Percentiles rank a stretch among this genome's conserved stretches.
Evolutionary conservation across 2,113 vertebrate species (phyloP).

Genomic region (Embiotoca jacksoni): DNA sequence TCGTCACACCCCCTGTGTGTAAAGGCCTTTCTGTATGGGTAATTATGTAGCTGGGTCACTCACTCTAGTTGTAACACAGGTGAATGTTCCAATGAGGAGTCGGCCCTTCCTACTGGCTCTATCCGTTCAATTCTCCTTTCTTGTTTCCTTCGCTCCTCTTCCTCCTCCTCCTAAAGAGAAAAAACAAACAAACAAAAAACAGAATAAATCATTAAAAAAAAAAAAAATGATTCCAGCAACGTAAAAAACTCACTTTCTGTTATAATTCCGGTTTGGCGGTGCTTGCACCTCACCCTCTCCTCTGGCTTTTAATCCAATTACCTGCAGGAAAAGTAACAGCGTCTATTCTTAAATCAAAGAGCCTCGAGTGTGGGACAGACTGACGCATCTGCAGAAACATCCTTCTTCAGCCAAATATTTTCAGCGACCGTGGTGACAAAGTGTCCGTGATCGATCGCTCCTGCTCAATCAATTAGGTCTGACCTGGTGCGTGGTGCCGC

Average conservation of each 20-base stretch:
- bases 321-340: constrained; percentile 33
- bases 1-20: no score
- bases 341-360: constrained; percentile 57
- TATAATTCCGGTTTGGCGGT: constrained; percentile 36
- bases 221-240: neutral
- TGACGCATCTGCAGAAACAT: constrained; percentile 7
- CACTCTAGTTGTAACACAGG: constrained; percentile 90
- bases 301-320: constrained; percentile 66
- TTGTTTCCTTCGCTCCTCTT: constrained; percentile 84
- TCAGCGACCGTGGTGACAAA: constrained; percentile 11
- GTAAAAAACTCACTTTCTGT: constrained; percentile 15
- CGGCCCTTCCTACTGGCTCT: constrained; percentile 94
- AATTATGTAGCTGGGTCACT: constrained; percentile 69
- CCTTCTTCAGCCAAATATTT: constrained; percentile 10
- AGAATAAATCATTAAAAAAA: constrained; percentile 23
- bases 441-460: constrained; percentile 62
- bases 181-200: constrained; percentile 23
- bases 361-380: neutral
- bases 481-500: constrained; percentile 14
- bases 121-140: constrained; percentile 91
- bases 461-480: constrained; percentile 54
- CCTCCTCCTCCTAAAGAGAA: constrained; percentile 77
- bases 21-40: no score
- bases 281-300: constrained; percentile 31
- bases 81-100: constrained; percentile 89